phyloP scores from a whole-genome alignment of 2,888 invertebrate genomes.

The Glomeris marginata region DNA sequence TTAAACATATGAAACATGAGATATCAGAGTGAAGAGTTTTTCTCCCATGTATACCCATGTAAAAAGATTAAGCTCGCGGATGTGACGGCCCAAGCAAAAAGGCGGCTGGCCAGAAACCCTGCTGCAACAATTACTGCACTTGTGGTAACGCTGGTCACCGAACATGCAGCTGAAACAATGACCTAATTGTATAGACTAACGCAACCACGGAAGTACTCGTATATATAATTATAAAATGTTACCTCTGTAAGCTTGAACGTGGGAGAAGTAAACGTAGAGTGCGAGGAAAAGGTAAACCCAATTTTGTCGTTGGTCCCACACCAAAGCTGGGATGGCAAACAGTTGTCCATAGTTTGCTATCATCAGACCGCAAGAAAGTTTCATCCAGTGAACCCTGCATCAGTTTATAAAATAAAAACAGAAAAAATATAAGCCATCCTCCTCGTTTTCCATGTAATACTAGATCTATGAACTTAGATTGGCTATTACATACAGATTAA shows the following conservation, averaged over 20 bases:
- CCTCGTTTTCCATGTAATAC: too few relatives aligned
- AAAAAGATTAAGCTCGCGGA: neutral
- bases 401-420: neutral
- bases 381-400: neutral
- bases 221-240: neutral
- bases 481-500: too few relatives aligned
- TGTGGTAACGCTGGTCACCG: neutral
- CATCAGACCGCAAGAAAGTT: constrained; percentile 9
- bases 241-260: constrained; percentile 10
- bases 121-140: neutral
- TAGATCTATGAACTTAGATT: too few relatives aligned
- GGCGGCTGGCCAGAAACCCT: neutral
- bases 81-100: neutral
- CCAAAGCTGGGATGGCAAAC: constrained; percentile 11
- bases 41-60: neutral
- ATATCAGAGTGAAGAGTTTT: too few relatives aligned
- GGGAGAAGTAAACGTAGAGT: constrained; percentile 3
- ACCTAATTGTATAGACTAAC: neutral
- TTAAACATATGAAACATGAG: too few relatives aligned
- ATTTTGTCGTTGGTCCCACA: constrained; percentile 10
- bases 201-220: neutral
- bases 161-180: constrained; percentile 2
- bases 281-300: constrained; percentile 11
- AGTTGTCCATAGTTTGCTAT: constrained; percentile 12
- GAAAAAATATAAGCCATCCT: too few relatives aligned